Evolutionary conservation across 2,797 vertebrate genomes (phyloP), one percentile per base, ranked within the genome.

Genomic region (Lagocephalus sceleratus): DNA sequence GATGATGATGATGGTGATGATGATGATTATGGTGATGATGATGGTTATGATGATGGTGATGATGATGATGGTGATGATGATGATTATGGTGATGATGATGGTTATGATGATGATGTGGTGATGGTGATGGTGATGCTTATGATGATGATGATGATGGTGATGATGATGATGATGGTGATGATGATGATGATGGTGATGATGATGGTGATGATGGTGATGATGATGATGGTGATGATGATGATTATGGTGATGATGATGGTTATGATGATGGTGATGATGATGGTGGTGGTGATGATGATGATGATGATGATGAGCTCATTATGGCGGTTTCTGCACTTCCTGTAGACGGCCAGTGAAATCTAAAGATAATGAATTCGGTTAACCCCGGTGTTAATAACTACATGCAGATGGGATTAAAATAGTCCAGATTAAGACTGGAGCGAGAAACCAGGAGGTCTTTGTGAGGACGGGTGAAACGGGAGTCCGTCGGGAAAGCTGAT

Each of bases 341-440:
- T 54, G 51, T 68, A 60, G 71, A 48, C 26, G 56, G 66, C 58
- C 1, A 20, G 63, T 51, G 64, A 64, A 68, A 66, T 20, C 52
- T 61, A 71, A 67, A 66, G 61, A 61, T 54, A 49, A 19, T 23
- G 60, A 65, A 75, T 68, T 22, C 25, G 55, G 54, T 74, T 63
- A 70, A 81, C 71, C 74, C 65, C 0, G 47, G 54, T 65, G 73
- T 75, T 74, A 79, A 81, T 74, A 79, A 81, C 67, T 1, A 68
- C 63, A 75, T 79, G 69, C 76, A 63, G 63, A 78, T 55, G 38
- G 62, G 59, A 47, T 22, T 20, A n/a, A 26, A 25, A 25, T 25
- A 25, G 23, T 25, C 23, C 23, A 25, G 23, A 25, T 25, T 25
- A 25, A 25, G 7, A 25, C 23, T 25, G 4, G 23, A 25, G 23